Conservation (phyloP, 2,113 vertebrate species). For the Felis catus region F.catus_Fca126_mat1.0 CM031418.1:52836501-52837000, state of each 20-base stretch:
- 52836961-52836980: not conserved
- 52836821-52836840: no score
- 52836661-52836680: no score
- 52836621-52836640: no score
- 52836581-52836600: not conserved
- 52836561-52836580: not conserved
- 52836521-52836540: not conserved
- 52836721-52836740: no score
- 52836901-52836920: no score
- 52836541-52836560: not conserved
- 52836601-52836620: not conserved
- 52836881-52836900: not conserved
- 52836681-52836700: no score
- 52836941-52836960: not conserved
- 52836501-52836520: not conserved
- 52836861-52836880: not conserved
- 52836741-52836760: no score
- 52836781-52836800: no score
- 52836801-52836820: no score
- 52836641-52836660: no score
- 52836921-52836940: not conserved
- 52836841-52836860: not conserved
- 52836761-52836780: no score
- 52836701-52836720: no score
- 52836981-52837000: not conserved